These are phyloP conservation scores for western clawed frog (Xenopus tropicalis) DNA, from an alignment of 2,113 vertebrate genomes.

Conservation along the genomic window DNA sequence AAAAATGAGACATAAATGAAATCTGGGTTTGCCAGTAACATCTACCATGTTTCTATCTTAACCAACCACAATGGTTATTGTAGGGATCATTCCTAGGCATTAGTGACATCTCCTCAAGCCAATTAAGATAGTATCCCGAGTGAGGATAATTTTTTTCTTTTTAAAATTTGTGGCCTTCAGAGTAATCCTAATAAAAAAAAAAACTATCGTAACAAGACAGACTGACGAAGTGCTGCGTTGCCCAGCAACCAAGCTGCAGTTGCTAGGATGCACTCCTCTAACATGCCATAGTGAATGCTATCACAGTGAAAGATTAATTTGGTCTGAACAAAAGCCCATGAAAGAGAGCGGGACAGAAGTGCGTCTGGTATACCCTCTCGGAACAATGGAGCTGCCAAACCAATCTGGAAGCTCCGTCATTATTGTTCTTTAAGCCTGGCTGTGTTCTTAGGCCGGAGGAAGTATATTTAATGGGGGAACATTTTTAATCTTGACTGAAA, in stretches of 20 bases:
- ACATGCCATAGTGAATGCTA: conserved; percentile 86
- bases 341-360: conserved; percentile 76
- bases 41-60: too few relatives aligned
- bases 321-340: conserved; percentile 81
- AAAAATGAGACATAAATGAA: too few relatives aligned
- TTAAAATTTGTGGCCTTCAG: conserved; percentile 55
- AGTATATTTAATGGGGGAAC: conserved; percentile 70
- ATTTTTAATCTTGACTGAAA: conserved; percentile 67
- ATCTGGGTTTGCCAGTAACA: too few relatives aligned
- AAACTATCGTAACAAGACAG: conserved; percentile 65
- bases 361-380: conserved; percentile 81
- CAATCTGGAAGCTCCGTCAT: conserved; percentile 84
- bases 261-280: conserved; percentile 91
- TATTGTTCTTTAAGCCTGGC: conserved; percentile 78
- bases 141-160: conserved; percentile 51
- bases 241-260: conserved; percentile 82
- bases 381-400: conserved; percentile 87
- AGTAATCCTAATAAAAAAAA: conserved; percentile 51
- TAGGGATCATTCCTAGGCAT: neutral
- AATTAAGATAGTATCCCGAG: conserved; percentile 61
- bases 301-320: conserved; percentile 86
- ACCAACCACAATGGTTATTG: neutral
- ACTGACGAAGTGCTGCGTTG: conserved; percentile 74
- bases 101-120: conserved; percentile 48
- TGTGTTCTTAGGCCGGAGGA: conserved; percentile 78